Evolutionary conservation across 2,797 vertebrate species (phyloP).

Genomic region (Rhinichthys osculus): DNA sequence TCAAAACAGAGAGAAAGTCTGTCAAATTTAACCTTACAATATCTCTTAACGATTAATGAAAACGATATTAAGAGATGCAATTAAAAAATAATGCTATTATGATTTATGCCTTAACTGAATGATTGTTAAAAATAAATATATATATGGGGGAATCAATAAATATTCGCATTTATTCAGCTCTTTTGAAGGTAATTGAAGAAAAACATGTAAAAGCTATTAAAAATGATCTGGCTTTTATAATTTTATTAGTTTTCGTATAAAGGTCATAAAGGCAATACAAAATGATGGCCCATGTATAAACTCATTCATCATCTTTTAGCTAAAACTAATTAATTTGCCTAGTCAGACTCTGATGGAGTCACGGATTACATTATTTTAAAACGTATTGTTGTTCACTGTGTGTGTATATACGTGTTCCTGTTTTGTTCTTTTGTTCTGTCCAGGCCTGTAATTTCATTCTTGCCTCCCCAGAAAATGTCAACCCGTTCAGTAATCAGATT

Average conservation of each 20-base stretch:
- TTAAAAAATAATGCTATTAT: not conserved
- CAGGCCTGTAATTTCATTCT: constrained; percentile 57
- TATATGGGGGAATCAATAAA: not conserved
- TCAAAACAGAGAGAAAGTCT: not conserved
- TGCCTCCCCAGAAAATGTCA: constrained; percentile 56
- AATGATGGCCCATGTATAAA: constrained; percentile 46
- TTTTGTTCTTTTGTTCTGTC: constrained; percentile 51
- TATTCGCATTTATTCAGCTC: constrained; percentile 13
- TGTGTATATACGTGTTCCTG: constrained; percentile 21
- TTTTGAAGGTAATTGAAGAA: constrained; percentile 47
- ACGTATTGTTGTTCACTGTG: constrained; percentile 39
- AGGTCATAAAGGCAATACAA: constrained; percentile 45
- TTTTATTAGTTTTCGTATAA: constrained; percentile 52
- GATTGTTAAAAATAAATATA: not conserved
- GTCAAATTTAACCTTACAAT: too few relatives aligned
- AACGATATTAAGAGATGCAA: not conserved
- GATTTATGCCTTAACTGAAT: not conserved
- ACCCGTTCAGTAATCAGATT: constrained; percentile 56
- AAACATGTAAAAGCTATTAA: constrained; percentile 35
- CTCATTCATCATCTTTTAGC: constrained; percentile 55
- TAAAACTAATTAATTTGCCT: constrained; percentile 58
- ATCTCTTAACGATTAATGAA: not conserved
- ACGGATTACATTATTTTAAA: constrained; percentile 53
- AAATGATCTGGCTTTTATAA: constrained; percentile 35
- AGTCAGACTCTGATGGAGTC: constrained; percentile 56